Evolutionary conservation across 2,888 invertebrate genomes (phyloP).

Genomic region (Cephus pulcher): DNA sequence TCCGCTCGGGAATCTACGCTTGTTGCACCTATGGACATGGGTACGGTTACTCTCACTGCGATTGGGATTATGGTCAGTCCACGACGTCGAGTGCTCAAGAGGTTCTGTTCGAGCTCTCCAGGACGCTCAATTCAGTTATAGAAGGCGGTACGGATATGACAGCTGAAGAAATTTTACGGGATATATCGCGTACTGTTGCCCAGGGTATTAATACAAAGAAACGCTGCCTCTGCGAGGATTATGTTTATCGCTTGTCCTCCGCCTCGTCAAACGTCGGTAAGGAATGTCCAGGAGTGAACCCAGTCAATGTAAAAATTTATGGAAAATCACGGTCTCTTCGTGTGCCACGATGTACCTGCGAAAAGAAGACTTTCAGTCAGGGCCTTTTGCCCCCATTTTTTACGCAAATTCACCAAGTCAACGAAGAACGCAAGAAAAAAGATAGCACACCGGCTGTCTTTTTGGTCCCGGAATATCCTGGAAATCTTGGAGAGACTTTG

Average conservation of each 20-base stretch:
- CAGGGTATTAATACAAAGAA: constrained; percentile 29
- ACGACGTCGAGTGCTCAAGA: constrained; percentile 41
- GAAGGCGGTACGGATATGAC: constrained; percentile 47
- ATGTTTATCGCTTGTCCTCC: constrained; percentile 34
- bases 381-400: neutral
- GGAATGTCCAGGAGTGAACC: constrained; percentile 41
- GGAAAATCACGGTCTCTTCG: constrained; percentile 33
- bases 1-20: constrained; percentile 34
- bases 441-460: constrained; percentile 15
- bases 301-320: constrained; percentile 50
- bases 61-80: constrained; percentile 28
- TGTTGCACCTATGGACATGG: constrained; percentile 45
- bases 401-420: neutral
- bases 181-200: constrained; percentile 51
- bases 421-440: constrained; percentile 22
- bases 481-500: constrained; percentile 3
- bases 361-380: constrained; percentile 9
- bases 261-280: constrained; percentile 23
- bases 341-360: constrained; percentile 34
- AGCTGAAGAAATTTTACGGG: constrained; percentile 52
- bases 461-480: constrained; percentile 21
- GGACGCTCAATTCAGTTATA: constrained; percentile 55
- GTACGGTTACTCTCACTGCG: constrained; percentile 35
- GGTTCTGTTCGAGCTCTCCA: constrained; percentile 51
- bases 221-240: constrained; percentile 26